Evolutionary conservation across 2,797 vertebrate species (phyloP), one percentile per base, ranked within the genome.

Genomic region (Pseudochirops cupreus): DNA sequence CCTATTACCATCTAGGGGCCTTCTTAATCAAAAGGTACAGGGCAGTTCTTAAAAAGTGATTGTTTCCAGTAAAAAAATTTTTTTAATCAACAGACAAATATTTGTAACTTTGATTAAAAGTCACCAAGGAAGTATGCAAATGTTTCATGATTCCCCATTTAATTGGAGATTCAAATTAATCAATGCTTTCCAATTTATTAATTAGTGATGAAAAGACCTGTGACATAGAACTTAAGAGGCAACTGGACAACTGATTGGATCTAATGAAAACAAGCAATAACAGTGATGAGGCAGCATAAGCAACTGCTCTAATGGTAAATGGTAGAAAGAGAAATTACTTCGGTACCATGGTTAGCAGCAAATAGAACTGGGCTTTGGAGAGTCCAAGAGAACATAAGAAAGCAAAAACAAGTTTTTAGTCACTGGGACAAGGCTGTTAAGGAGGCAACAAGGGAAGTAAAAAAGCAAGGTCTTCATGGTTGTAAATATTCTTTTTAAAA

Each of bases 221-320:
- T 0, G 93, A 92, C 92, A 97, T 3, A 59, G 91, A 95, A 96
- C 90, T 95, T 97, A 96, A 97, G 97, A 50, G 55, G 46, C 92
- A 96, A 95, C 96, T 91, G 96, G 94, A 87, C 93, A 96, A 96
- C 89, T 96, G 96, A 67, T 82, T 96, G 98, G 98, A 98, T 98
- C 98, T 98, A 97, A 97, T 97, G 97, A 97, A 98, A 97, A 97
- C 98, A 97, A 98, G 98, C 89, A 95, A 95, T 92, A 97, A 97
- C 0, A 98, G 98, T 4, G 94, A 96, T 94, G 94, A 56, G 94
- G 93, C 96, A 93, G 95, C 97, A 96, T 29, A 94, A 92, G 97
- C 97, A 95, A 96, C 94, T 74, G 95, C 97, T 97, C 97, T 97
- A 96, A 96, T 94, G 62, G 95, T 55, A 52, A 97, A 96, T 55